These are phyloP conservation scores for Cataglyphis livida DNA, from an alignment of 2,888 invertebrate genomes.

Conservation along the genomic window DNA sequence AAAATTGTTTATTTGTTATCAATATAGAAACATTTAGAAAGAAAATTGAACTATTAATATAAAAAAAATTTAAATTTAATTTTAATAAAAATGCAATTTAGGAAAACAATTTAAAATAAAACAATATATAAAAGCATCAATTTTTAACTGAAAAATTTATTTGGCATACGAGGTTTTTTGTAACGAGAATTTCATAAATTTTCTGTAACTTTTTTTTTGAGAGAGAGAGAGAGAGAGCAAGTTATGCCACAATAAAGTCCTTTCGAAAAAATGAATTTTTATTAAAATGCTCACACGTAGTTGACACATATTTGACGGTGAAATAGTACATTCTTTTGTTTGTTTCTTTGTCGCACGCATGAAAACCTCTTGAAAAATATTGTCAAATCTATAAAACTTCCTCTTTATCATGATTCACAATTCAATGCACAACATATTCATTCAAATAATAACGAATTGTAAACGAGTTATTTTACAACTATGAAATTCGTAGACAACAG, in stretches of 20 bases:
- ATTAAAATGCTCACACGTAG: slow-evolving; percentile 22
- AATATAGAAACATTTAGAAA: slow-evolving; percentile 6
- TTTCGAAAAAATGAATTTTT: slow-evolving; percentile 11
- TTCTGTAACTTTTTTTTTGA: slow-evolving; percentile 10
- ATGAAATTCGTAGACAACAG: background rate
- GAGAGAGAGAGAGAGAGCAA: background rate
- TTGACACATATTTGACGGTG: slow-evolving; percentile 5
- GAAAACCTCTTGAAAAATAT: slow-evolving; percentile 14
- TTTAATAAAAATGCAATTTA: slow-evolving; percentile 2
- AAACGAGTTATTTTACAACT: background rate
- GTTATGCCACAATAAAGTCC: slow-evolving; percentile 10
- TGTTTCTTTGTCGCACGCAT: background rate
- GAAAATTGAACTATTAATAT: background rate
- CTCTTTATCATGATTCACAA: background rate
- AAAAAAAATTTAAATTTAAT: slow-evolving; percentile 5
- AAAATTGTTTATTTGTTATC: slow-evolving; percentile 18
- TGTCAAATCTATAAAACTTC: background rate
- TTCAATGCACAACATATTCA: background rate
- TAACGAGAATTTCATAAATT: slow-evolving; percentile 4
- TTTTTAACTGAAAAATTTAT: slow-evolving; percentile 21
- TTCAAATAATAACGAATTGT: background rate
- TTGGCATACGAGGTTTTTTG: background rate
- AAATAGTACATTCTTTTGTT: background rate
- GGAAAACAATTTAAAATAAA: slow-evolving; percentile 4
- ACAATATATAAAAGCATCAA: slow-evolving; percentile 3